Base-by-base conservation (phyloP, 2,797 vertebrate species). In the Oreortyx pictus region DNA sequence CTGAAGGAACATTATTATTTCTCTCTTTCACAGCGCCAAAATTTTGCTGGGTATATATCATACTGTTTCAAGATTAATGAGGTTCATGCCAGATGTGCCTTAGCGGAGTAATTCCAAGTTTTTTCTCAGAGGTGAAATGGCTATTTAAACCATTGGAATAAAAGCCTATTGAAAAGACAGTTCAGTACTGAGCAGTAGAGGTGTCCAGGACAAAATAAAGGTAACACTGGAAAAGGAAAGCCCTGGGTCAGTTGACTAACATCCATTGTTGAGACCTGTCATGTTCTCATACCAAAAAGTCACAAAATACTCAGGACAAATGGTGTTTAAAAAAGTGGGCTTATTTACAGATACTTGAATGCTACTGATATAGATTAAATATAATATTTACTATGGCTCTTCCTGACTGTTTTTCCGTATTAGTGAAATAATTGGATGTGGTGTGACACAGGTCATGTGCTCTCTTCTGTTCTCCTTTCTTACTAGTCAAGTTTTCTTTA, bases 31-130 rank as follows among this genome's bases (percentile, higher is more conserved):
- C 33, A 50, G 46, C 81, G 84, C 81, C 86, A 92, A 82, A 82
- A 78, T 60, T 56, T 27, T 93, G 62, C 39, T 77, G 52, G 66
- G 54, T 59, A 70, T 93, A 14, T 25, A 72, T 27, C 50, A 68
- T 23, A 43, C 46, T n/a, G 39, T 37, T 71, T 76, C 37, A 73
- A 82, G 87, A 96, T 93, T 93, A 76, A 92, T 84, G 74, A 88
- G 44, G 62, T 24, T 82, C 81, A 61, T 74, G 57, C 64, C 67
- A 95, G 83, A 88, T 93, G 89, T 89, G 76, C 44, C 16, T 88
- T 35, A 83, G 64, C 29, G 68, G 41, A 89, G 50, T 57, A 88
- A 88, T 59, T 59, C 70, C 27, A 85, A 91, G 60, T 75, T 91
- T 84, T 91, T 91, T 88, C 71, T 95, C 77, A 65, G 68, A 47